Conservation (phyloP, 2,113 vertebrate species). For the Diphyllodes magnificus region DNA sequence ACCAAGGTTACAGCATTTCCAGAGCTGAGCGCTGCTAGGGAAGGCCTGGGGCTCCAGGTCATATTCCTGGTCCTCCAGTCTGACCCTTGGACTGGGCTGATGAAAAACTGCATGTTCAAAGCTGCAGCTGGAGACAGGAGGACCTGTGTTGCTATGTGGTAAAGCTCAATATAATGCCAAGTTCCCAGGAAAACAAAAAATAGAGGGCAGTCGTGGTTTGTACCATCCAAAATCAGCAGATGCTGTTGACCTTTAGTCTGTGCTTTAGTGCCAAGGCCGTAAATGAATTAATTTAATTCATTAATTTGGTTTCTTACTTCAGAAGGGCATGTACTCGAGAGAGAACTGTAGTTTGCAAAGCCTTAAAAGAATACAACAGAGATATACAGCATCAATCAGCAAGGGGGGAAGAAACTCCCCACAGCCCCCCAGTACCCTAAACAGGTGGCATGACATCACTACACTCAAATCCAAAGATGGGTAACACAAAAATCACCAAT, state of each 20-base stretch:
- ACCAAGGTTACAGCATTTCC: not conserved
- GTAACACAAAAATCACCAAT: not conserved
- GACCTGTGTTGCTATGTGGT: not conserved
- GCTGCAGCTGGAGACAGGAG: not conserved
- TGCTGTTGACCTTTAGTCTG: conserved; percentile 13
- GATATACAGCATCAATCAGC: fast-evolving
- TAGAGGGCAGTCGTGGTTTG: not conserved
- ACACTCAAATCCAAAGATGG: not conserved
- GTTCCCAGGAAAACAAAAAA: not conserved
- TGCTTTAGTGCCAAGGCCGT: not conserved
- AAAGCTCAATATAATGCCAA: not conserved
- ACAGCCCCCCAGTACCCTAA: not conserved
- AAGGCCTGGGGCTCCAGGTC: not conserved
- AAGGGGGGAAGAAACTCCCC: not conserved
- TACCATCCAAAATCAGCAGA: not conserved
- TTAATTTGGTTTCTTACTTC: not conserved
- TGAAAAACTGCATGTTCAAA: not conserved
- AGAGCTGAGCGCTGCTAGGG: not conserved
- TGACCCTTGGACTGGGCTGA: not conserved
- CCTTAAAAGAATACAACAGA: not conserved
- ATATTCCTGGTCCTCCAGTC: not conserved
- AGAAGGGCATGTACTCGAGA: not conserved
- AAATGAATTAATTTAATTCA: not conserved
- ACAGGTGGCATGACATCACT: not conserved
- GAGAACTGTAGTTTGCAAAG: not conserved